Conservation (phyloP, 2,888 invertebrate species). For the Calliphora vomitoria region DNA sequence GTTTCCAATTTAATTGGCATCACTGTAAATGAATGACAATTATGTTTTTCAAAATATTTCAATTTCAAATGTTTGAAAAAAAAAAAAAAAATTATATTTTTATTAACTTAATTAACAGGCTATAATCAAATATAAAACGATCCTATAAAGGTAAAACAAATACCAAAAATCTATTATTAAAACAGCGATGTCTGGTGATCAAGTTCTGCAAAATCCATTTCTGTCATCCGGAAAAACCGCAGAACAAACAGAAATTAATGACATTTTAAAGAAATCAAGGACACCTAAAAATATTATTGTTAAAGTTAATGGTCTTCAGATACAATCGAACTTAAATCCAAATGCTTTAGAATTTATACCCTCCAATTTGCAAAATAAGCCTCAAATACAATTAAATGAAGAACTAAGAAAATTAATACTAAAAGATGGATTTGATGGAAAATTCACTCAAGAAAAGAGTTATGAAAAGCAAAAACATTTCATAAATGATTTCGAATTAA, state of each 20-base stretch:
- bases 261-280: not conserved
- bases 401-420: not conserved
- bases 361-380: slow-evolving; percentile 46
- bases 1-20: slow-evolving; percentile 4
- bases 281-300: slow-evolving; percentile 36
- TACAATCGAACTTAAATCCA: slow-evolving; percentile 76
- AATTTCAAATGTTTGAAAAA: slow-evolving; percentile 42
- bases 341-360: slow-evolving; percentile 76
- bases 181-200: slow-evolving; percentile 59
- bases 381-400: not conserved
- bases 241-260: not conserved
- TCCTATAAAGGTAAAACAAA: not conserved
- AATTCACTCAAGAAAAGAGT: not conserved
- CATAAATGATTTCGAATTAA: not conserved
- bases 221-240: not conserved
- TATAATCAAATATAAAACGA: not conserved
- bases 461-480: not conserved
- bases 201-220: slow-evolving; percentile 10
- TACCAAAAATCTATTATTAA: not conserved
- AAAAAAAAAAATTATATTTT: slow-evolving; percentile 57
- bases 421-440: not conserved
- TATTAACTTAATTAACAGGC: slow-evolving; percentile 24
- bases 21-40: not conserved
- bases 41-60: slow-evolving; percentile 16
- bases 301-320: slow-evolving; percentile 66